A percentile compares a stretch with the other conserved stretches of the same genome.
These are phyloP conservation scores for Automeris io DNA, from an alignment of 2,888 invertebrate genomes.

Conservation along the genomic window DNA sequence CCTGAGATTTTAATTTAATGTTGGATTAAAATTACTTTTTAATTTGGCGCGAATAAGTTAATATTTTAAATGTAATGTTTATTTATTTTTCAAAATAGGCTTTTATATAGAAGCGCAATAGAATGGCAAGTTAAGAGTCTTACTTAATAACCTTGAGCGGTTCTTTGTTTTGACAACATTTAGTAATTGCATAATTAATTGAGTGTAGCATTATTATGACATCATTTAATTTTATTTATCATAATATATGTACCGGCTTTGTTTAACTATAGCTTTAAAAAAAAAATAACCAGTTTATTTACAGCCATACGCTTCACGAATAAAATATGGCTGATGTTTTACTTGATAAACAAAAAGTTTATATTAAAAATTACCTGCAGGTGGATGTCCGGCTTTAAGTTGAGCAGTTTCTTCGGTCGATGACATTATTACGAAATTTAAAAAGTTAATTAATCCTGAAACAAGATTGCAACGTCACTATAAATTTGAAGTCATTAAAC, in stretches of 20 bases:
- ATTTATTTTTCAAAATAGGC: too few relatives aligned
- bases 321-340: background rate
- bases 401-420: constrained; percentile 79
- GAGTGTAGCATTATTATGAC: constrained; percentile 19
- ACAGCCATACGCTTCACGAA: background rate
- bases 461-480: constrained; percentile 22
- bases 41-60: too few relatives aligned
- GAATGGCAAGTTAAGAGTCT: too few relatives aligned
- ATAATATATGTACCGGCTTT: background rate
- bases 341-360: constrained; percentile 5
- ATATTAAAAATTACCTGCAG: constrained; percentile 82
- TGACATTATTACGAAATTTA: constrained; percentile 42
- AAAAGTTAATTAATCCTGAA: constrained; percentile 5
- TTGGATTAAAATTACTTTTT: background rate
- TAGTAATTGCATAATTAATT: constrained; percentile 14
- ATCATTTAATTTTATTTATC: background rate
- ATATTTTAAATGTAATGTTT: too few relatives aligned
- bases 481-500: background rate
- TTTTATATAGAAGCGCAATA: too few relatives aligned
- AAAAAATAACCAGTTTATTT: background rate
- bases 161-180: constrained; percentile 43
- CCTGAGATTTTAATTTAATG: too few relatives aligned
- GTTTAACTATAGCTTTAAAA: background rate
- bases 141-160: constrained; percentile 34
- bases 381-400: constrained; percentile 91